Evolutionary conservation across 2,888 invertebrate species (phyloP), one percentile per base, ranked within the genome.

Genomic region (Volucella inflata): DNA sequence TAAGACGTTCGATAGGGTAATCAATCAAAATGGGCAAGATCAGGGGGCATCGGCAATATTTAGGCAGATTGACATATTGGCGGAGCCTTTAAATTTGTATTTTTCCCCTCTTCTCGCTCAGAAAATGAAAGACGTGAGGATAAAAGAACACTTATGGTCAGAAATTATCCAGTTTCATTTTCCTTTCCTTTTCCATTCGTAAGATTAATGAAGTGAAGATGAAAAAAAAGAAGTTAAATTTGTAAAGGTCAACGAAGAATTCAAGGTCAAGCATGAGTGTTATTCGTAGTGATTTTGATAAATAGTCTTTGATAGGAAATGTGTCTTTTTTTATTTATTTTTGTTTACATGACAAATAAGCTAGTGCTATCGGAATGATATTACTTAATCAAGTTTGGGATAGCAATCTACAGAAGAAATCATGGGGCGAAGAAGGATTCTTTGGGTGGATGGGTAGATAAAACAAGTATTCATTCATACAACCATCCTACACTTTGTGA

Each of bases 21-120:
- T 64, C 74, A 65, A 74, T 74, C 74, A 72, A 74, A 64, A 53
- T 30, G 12, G 40, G 38, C 64, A 74, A 74, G 74, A 64, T 74
- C 74, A 65, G 21, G 9, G 42, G 48, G 21, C 21, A 48, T 48
- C 36, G 55, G n/a, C 44, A 64, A 64, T 48, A 48, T 74, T 74
- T 46, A 53, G 21, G 38, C n/a, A 64, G 55, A 65, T 46, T 65
- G 55, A 64, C 55, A 64, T 74, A 53, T 74, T 65, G 64, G 40
- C 16, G 53, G 68, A 51, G 62, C 53, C 38, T 53, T 53, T 62
- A 44, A 72, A 72, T 62, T 16, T 57, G n/a, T 21, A 14, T 21
- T 42, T 60, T 60, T 42, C 36, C 30, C 44, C 11, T 12, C 16
- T 72, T 21, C 17, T 16, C 2, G 38, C 0, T 14, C 30, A 12